phyloP scores from a whole-genome alignment of 2,888 invertebrate genomes.

The Abrostola tripartita region DNA sequence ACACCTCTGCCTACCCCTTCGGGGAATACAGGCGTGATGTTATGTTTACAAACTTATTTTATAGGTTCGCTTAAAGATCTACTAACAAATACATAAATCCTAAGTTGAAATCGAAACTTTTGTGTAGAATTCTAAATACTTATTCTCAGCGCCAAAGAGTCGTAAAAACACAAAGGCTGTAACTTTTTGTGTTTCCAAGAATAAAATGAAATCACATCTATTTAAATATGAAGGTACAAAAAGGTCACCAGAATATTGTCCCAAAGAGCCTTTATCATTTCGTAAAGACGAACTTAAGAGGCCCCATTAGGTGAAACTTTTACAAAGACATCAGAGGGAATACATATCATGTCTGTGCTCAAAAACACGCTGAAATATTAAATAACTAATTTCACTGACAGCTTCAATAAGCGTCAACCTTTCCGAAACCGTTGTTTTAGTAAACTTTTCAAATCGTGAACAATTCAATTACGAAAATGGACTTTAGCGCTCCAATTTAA shows the following conservation, averaged over 20 bases:
- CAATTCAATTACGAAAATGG: constrained; percentile 22
- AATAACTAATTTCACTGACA: constrained; percentile 44
- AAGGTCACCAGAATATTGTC: constrained; percentile 29
- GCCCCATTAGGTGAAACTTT: constrained; percentile 32
- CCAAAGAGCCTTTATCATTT: constrained; percentile 29
- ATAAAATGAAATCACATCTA: not conserved
- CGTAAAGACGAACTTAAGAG: constrained; percentile 29
- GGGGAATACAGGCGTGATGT: no score
- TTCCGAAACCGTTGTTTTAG: constrained; percentile 29
- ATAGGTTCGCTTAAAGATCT: no score
- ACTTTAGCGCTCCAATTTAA: constrained; percentile 43
- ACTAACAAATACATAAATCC: no score
- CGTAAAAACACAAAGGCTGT: no score
- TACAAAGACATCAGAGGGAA: constrained; percentile 40
- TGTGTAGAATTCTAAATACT: no score
- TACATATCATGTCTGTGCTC: constrained; percentile 31
- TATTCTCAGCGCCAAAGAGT: no score
- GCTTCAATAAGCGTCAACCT: constrained; percentile 41
- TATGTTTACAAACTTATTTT: no score
- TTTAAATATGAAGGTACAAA: constrained; percentile 7
- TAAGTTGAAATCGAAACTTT: no score
- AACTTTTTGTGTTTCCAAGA: constrained; percentile 3
- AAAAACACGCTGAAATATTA: constrained; percentile 49
- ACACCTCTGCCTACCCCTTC: no score
- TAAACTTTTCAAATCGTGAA: constrained; percentile 33